Conservation (phyloP, 2,113 vertebrate species). For the Emydura subglobosa region DNA sequence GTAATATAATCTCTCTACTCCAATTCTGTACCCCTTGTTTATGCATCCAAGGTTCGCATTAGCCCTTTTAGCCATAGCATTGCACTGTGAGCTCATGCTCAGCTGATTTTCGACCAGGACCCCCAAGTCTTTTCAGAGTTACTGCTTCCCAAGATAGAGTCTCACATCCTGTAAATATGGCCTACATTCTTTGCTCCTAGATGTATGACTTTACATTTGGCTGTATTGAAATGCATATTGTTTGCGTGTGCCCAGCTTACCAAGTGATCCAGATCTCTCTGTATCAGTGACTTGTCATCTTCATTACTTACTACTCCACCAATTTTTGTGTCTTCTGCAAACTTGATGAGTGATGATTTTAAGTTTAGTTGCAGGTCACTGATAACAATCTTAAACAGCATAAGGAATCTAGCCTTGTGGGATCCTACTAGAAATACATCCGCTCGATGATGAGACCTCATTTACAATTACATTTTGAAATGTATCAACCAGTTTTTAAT, state of each 20-base stretch:
- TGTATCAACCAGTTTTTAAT: neutral
- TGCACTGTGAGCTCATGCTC: constrained; percentile 62
- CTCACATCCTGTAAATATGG: constrained; percentile 68
- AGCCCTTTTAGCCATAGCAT: constrained; percentile 47
- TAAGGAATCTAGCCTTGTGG: neutral
- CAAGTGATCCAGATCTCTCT: neutral
- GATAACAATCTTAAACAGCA: constrained; percentile 13
- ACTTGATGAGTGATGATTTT: constrained; percentile 1
- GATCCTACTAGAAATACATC: neutral
- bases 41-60: constrained; percentile 54
- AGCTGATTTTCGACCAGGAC: constrained; percentile 74
- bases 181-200: constrained; percentile 69
- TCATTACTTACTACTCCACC: neutral
- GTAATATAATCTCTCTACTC: constrained; percentile 18
- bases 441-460: neutral
- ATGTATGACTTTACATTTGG: constrained; percentile 57
- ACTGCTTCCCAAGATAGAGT: constrained; percentile 64
- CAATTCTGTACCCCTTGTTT: neutral
- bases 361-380: neutral
- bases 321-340: neutral
- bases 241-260: constrained; percentile 34
- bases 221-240: constrained; percentile 38
- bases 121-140: constrained; percentile 64
- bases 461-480: constrained; percentile 16
- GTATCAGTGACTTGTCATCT: neutral